These are phyloP conservation scores for Spinibarbus caldwelli DNA, from an alignment of 2,797 vertebrate species.

Conservation along the genomic window DNA sequence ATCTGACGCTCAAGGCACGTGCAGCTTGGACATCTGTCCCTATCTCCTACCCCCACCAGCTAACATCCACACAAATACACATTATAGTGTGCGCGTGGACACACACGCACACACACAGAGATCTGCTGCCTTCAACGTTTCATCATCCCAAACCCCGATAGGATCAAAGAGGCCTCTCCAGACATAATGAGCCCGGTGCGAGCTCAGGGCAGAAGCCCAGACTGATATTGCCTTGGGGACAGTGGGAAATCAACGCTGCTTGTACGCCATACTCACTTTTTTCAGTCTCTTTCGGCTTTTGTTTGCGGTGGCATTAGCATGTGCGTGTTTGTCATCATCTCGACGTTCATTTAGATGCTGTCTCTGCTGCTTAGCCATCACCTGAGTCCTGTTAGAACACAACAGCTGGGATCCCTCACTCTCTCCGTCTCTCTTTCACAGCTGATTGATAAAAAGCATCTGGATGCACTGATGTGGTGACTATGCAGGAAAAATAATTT, in stretches of 20 bases:
- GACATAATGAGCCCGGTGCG: conserved; percentile 73
- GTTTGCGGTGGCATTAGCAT: conserved; percentile 59
- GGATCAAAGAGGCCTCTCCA: conserved; percentile 77
- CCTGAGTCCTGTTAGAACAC: conserved; percentile 76
- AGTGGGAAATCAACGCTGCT: conserved; percentile 52
- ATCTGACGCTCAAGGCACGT: conserved; percentile 59
- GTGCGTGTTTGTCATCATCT: conserved; percentile 56
- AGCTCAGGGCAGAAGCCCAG: conserved; percentile 64
- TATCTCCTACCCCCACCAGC: conserved; percentile 61
- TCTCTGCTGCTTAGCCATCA: conserved; percentile 68
- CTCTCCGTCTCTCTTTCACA: conserved; percentile 17
- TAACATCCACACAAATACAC: conserved; percentile 52
- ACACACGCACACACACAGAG: conserved; percentile 38
- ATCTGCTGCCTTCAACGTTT: conserved; percentile 61
- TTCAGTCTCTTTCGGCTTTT: conserved; percentile 64
- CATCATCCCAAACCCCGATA: conserved; percentile 73
- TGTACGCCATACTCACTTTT: conserved; percentile 32
- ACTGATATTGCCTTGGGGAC: conserved; percentile 65
- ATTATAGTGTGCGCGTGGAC: conserved; percentile 30
- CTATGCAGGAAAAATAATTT: conserved; percentile 63
- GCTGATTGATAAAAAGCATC: conserved; percentile 68
- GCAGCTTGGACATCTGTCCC: conserved; percentile 67
- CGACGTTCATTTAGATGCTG: conserved; percentile 65
- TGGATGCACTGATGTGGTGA: conserved; percentile 55
- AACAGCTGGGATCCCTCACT: conserved; percentile 66